These are phyloP conservation scores for Dolomedes plantarius DNA, from an alignment of 2,888 invertebrate species.

Conservation along the genomic window DNA sequence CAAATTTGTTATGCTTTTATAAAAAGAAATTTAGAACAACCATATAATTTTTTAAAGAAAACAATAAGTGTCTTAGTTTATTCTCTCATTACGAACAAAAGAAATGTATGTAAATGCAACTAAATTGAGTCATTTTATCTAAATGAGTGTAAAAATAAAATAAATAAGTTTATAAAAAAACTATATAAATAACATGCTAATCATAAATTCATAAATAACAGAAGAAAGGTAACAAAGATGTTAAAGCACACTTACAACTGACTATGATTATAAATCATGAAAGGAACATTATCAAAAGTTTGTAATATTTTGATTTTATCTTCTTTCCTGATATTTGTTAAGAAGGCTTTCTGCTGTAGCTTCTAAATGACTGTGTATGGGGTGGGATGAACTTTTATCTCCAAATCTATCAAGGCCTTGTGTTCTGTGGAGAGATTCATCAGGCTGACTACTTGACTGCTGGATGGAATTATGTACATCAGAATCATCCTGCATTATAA, in stretches of 20 bases:
- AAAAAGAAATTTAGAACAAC: too few relatives aligned
- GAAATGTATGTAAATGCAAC: too few relatives aligned
- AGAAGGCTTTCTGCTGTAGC: conserved; percentile 73
- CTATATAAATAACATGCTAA: too few relatives aligned
- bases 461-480: conserved; percentile 10
- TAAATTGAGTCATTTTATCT: too few relatives aligned
- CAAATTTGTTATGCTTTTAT: too few relatives aligned
- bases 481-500: conserved; percentile 6
- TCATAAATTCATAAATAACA: too few relatives aligned
- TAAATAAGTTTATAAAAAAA: too few relatives aligned
- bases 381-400: conserved; percentile 72
- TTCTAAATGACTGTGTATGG: conserved; percentile 73
- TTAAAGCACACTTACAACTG: not conserved
- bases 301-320: not conserved
- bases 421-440: not conserved
- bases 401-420: conserved; percentile 61
- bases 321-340: conserved; percentile 75
- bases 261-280: not conserved
- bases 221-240: too few relatives aligned
- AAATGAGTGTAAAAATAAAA: too few relatives aligned
- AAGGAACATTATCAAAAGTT: not conserved
- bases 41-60: too few relatives aligned
- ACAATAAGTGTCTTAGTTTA: too few relatives aligned
- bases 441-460: not conserved
- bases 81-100: too few relatives aligned